phyloP scores from a whole-genome alignment of 1,140 invertebrate genomes.

The Ridgeia piscesae region DNA sequence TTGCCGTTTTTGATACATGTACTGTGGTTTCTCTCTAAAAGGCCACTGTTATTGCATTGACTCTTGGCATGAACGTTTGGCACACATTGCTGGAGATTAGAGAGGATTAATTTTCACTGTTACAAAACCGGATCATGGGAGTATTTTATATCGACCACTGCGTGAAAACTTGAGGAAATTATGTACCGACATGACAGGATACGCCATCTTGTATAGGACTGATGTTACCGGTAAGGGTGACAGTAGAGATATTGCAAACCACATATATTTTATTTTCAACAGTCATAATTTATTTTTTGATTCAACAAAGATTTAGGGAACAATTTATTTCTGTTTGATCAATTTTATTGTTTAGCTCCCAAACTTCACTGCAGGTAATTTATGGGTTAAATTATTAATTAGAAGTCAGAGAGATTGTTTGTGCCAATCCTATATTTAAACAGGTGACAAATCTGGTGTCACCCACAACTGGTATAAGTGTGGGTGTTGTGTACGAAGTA shows the following conservation, averaged over 20 bases:
- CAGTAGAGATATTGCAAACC: neutral
- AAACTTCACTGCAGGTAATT: neutral
- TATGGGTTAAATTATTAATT: neutral
- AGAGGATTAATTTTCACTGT: neutral
- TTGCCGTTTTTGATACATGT: neutral
- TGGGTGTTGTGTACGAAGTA: neutral
- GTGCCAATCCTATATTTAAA: neutral
- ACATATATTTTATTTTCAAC: neutral
- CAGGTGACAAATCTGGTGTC: neutral
- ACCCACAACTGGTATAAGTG: neutral
- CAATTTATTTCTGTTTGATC: neutral
- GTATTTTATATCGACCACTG: neutral
- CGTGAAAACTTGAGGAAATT: neutral
- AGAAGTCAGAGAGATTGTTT: neutral
- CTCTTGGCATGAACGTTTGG: neutral
- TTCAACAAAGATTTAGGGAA: neutral
- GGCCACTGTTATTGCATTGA: neutral
- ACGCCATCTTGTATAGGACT: neutral
- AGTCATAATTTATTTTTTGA: neutral
- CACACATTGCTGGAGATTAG: neutral
- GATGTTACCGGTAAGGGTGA: neutral
- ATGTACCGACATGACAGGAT: neutral
- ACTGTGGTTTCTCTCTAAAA: neutral
- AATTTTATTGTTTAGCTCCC: neutral
- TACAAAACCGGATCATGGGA: neutral